Percentiles rank a stretch among this genome's conserved stretches.
phyloP scores from a whole-genome alignment of 2,888 invertebrate species.

The Hypolimnas misippus region DNA sequence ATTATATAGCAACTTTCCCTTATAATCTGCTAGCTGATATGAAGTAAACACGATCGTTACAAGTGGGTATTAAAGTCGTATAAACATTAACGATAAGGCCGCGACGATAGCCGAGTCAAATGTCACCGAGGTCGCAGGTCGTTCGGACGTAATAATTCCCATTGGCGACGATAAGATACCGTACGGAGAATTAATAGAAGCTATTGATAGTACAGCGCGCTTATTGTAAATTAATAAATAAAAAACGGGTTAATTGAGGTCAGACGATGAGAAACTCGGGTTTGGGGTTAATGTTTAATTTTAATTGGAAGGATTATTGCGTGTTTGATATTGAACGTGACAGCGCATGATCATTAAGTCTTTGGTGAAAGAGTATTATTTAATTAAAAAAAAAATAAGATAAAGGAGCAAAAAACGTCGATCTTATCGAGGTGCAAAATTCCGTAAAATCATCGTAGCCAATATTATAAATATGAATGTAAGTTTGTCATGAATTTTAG shows the following conservation, averaged over 20 bases:
- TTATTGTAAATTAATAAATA: conserved; percentile 29
- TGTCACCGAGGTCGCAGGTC: conserved; percentile 23
- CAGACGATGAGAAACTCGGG: conserved; percentile 4
- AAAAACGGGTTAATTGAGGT: conserved; percentile 28
- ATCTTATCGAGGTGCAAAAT: too few species aligned
- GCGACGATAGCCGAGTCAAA: conserved; percentile 24
- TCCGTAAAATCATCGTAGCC: too few species aligned
- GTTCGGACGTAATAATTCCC: conserved; percentile 26
- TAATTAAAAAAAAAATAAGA: too few species aligned
- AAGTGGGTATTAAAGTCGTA: conserved; percentile 28
- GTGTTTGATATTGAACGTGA: too few species aligned
- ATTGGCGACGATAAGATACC: conserved; percentile 19
- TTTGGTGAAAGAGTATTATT: too few species aligned
- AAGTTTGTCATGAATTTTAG: too few species aligned
- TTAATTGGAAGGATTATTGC: too few species aligned
- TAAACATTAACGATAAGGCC: conserved; percentile 29
- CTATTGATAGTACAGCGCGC: conserved; percentile 22
- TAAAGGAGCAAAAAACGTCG: too few species aligned
- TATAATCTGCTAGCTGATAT: conserved; percentile 26
- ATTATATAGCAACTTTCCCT: conserved; percentile 32
- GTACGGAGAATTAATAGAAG: conserved; percentile 7
- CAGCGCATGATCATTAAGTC: too few species aligned
- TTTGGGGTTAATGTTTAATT: too few species aligned
- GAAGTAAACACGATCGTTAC: conserved; percentile 29
- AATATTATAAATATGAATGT: too few species aligned